phyloP scores from a whole-genome alignment of 2,888 invertebrate species.

The Microchrysa polita region DNA sequence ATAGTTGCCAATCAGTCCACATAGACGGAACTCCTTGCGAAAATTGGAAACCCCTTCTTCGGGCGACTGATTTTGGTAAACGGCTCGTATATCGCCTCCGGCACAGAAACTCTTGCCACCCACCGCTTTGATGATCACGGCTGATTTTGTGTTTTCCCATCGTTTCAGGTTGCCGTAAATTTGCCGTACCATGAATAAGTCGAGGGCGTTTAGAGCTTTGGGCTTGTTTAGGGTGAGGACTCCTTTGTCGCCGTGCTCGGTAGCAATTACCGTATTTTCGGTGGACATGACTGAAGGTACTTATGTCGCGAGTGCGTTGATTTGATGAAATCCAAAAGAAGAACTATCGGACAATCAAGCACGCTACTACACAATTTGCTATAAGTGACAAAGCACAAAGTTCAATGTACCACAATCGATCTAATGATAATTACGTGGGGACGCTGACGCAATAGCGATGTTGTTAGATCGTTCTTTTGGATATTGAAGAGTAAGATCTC shows the following conservation, averaged over 20 bases:
- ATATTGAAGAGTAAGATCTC: no score
- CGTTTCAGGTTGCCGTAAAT: conserved; percentile 77
- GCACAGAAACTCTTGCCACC: conserved; percentile 98
- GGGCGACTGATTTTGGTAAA: conserved; percentile 73
- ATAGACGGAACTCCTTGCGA: conserved; percentile 83
- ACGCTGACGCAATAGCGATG: conserved; percentile 19
- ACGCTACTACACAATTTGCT: no score
- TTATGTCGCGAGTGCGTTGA: conserved; percentile 47
- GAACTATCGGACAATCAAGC: no score
- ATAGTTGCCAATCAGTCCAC: conserved; percentile 87
- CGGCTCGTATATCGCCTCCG: conserved; percentile 91
- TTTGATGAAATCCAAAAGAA: background rate
- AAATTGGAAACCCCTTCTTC: conserved; percentile 78
- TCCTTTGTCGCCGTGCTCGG: conserved; percentile 53
- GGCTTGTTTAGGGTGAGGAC: conserved; percentile 79
- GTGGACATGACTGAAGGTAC: conserved; percentile 40
- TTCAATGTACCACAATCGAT: no score
- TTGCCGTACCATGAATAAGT: conserved; percentile 78
- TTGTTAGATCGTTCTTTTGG: no score
- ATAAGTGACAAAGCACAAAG: no score
- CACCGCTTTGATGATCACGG: conserved; percentile 80
- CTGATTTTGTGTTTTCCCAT: conserved; percentile 76
- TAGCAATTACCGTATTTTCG: conserved; percentile 57
- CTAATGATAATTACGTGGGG: no score
- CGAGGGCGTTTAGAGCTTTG: conserved; percentile 81